A percentile compares a stretch with the other conserved stretches of the same genome.
phyloP scores from a whole-genome alignment of 2,797 vertebrate species.

The Aratinga solstitialis region DNA sequence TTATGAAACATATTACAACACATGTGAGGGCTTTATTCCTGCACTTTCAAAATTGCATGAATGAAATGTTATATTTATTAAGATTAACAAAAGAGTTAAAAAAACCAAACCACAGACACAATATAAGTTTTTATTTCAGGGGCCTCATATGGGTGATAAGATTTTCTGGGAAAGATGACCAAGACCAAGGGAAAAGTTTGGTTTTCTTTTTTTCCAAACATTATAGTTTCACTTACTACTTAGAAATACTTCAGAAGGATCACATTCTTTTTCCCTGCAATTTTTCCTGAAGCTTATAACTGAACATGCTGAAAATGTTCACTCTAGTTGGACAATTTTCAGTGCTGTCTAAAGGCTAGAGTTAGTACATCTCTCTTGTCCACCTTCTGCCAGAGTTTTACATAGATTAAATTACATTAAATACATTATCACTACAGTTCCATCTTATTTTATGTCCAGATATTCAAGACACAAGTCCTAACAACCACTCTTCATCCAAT shows the following conservation, averaged over 20 bases:
- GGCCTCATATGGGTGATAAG: neutral
- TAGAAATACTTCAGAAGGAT: neutral
- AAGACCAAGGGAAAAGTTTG: neutral
- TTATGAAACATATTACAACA: neutral
- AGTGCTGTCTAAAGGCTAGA: neutral
- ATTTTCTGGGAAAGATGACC: neutral
- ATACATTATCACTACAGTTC: neutral
- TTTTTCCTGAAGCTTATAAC: neutral
- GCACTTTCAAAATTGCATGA: neutral
- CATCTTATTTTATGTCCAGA: neutral
- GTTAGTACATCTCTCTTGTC: neutral
- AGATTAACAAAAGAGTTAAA: neutral
- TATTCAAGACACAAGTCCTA: neutral
- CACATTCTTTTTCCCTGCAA: neutral
- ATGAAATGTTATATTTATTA: neutral
- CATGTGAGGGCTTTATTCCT: neutral
- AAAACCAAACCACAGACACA: accelerated
- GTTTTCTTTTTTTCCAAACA: neutral
- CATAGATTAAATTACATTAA: neutral
- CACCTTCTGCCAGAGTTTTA: neutral
- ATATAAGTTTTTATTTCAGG: neutral
- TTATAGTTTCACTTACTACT: neutral
- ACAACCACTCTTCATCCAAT: neutral
- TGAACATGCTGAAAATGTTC: neutral
- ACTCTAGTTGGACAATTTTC: neutral